These are phyloP conservation scores for Acanthornis magna DNA, from an alignment of 2,797 vertebrate genomes.

Conservation along the genomic window DNA sequence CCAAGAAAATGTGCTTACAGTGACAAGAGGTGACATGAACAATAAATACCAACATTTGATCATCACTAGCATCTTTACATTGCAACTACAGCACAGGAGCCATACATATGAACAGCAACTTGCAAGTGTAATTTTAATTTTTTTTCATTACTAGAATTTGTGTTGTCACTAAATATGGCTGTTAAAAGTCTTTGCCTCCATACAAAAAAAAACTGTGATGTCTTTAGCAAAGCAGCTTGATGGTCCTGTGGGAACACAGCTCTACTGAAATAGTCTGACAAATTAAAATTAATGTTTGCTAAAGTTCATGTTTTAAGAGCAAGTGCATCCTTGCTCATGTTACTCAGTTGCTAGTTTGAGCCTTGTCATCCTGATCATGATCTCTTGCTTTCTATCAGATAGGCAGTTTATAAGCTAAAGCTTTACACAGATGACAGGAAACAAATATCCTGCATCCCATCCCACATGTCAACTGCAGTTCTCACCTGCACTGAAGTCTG, in stretches of 20 bases:
- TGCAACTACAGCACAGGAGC: neutral
- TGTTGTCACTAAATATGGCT: neutral
- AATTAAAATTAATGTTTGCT: neutral
- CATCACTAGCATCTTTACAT: neutral
- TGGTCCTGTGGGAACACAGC: neutral
- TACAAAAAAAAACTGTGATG: neutral
- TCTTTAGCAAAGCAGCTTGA: neutral
- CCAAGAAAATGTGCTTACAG: neutral
- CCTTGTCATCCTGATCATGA: neutral
- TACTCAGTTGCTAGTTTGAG: constrained; percentile 8
- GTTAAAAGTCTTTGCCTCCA: neutral
- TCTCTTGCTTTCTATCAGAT: neutral
- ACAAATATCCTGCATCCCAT: neutral
- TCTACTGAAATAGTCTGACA: neutral
- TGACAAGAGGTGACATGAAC: neutral
- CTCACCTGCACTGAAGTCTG: neutral
- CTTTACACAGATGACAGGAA: constrained; percentile 1
- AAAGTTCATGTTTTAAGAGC: neutral
- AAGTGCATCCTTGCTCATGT: constrained; percentile 37
- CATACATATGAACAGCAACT: neutral
- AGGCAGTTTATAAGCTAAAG: neutral
- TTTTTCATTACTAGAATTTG: neutral
- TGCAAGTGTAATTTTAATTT: neutral
- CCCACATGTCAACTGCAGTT: neutral
- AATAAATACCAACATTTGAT: neutral